Evolutionary conservation across 30 jellyfish, hydroid and myxozoan species (phyloP).

Genomic region (Cassiopea xamachana): DNA sequence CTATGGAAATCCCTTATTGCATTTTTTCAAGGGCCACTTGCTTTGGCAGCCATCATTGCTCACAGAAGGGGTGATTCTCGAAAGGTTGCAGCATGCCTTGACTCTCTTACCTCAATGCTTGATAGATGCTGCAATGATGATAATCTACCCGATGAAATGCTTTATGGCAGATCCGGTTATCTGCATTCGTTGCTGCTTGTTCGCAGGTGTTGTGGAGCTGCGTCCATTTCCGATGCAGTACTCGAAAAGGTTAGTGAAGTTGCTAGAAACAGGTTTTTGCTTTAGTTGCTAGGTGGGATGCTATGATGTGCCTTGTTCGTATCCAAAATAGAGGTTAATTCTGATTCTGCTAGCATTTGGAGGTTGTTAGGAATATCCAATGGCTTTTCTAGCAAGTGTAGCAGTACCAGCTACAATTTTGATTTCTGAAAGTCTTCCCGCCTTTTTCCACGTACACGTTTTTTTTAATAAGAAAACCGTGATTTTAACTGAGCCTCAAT

Average conservation of each 20-base stretch:
- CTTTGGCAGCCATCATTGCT: constrained; percentile 58
- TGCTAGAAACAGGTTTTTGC: background rate
- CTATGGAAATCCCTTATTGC: no score
- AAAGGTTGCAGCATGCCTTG: background rate
- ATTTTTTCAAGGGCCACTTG: constrained; percentile 56
- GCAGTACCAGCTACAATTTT: no score
- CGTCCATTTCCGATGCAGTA: constrained; percentile 12
- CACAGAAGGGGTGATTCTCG: constrained; percentile 33
- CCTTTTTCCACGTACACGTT: no score
- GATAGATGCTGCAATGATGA: constrained; percentile 69
- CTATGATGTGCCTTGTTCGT: no score
- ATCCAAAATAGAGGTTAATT: no score
- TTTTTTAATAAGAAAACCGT: no score
- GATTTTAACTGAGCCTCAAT: no score
- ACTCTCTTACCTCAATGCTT: constrained; percentile 8
- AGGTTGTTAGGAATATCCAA: no score
- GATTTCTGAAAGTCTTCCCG: no score
- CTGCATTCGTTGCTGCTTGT: constrained; percentile 76
- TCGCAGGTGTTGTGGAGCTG: constrained; percentile 32
- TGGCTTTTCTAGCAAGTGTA: no score
- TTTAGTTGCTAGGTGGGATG: no score
- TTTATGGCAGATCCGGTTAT: constrained; percentile 87
- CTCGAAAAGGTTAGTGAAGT: constrained; percentile 19
- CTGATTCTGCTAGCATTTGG: no score
- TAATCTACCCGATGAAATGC: constrained; percentile 76